phyloP scores from a whole-genome alignment of 1,140 invertebrate genomes.

The Cyrtorhinus lividipennis region DNA sequence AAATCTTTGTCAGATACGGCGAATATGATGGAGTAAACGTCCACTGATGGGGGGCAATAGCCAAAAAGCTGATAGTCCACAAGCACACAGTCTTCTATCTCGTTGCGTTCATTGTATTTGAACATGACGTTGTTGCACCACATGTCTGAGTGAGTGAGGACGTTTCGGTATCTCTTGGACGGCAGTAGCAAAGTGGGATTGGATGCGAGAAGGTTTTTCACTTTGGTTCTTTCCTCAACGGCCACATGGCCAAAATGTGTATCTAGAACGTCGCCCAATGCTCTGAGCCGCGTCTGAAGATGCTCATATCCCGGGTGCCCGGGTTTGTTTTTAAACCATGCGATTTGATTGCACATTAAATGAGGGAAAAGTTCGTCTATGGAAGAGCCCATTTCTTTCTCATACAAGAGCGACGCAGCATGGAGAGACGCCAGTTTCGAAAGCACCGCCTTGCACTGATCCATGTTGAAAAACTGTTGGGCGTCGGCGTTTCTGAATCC shows the following conservation, averaged over 20 bases:
- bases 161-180: not conserved
- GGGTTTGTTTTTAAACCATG: not conserved
- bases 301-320: not conserved
- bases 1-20: not conserved
- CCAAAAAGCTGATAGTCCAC: not conserved
- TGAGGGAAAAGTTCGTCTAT: not conserved
- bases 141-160: not conserved
- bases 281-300: not conserved
- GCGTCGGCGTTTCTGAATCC: not conserved
- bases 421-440: not conserved
- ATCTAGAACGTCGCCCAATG: not conserved
- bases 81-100: not conserved
- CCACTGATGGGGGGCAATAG: not conserved
- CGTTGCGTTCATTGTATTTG: not conserved
- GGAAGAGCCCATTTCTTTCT: not conserved
- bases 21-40: not conserved
- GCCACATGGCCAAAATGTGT: not conserved
- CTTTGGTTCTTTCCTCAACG: not conserved
- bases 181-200: not conserved
- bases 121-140: constrained; percentile 11
- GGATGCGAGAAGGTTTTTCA: not conserved
- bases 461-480: not conserved
- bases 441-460: not conserved
- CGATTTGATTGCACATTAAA: not conserved
- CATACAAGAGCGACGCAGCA: not conserved